Conservation (phyloP, 2,888 invertebrate species). For the Mechanitis mazaeus region DNA sequence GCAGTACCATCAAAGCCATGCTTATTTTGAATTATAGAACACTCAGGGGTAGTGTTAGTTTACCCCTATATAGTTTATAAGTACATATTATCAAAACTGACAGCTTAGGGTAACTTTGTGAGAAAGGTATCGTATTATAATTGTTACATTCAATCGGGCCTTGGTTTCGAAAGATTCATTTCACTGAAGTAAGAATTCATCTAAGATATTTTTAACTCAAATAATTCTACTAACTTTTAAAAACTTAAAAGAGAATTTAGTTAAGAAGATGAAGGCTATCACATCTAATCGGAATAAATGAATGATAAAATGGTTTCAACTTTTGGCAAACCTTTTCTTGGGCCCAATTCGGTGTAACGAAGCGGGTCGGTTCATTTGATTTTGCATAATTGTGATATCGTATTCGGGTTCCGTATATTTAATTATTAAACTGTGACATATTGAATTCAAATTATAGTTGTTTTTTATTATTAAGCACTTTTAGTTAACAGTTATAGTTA, state of each 20-base stretch:
- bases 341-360: slow-evolving; percentile 64
- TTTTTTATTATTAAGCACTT: too few species aligned
- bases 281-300: slow-evolving; percentile 48
- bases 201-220: slow-evolving; percentile 12
- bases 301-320: slow-evolving; percentile 51
- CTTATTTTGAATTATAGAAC: slow-evolving; percentile 59
- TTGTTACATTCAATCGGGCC: not conserved
- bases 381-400: slow-evolving; percentile 67
- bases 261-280: slow-evolving; percentile 32
- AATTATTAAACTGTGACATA: slow-evolving; percentile 35
- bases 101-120: not conserved
- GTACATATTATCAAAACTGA: slow-evolving; percentile 13
- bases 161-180: not conserved
- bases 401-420: slow-evolving; percentile 51
- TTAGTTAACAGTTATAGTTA: too few species aligned
- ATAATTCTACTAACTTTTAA: slow-evolving; percentile 28
- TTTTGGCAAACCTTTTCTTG: slow-evolving; percentile 57
- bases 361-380: slow-evolving; percentile 62
- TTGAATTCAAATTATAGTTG: slow-evolving; percentile 16
- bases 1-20: slow-evolving; percentile 54
- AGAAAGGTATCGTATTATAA: not conserved
- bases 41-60: slow-evolving; percentile 37
- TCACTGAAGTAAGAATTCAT: slow-evolving; percentile 2
- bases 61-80: slow-evolving; percentile 20
- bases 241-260: slow-evolving; percentile 20